Base-by-base conservation (phyloP, 2,888 invertebrate genomes). In the Lasioglossum oenotherae region DNA sequence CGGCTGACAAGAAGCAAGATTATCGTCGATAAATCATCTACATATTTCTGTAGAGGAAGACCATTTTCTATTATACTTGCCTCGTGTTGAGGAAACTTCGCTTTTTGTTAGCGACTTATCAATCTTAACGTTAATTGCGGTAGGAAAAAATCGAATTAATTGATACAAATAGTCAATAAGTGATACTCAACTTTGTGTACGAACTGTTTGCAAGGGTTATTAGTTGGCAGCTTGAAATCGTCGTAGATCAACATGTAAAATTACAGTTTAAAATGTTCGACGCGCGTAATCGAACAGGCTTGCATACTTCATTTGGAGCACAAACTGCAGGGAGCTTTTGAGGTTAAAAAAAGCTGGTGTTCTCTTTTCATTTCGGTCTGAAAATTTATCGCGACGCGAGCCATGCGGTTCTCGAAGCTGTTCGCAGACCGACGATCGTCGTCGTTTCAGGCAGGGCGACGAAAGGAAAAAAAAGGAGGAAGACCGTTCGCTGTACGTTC, bases 21-120 rank as follows among this genome's bases (percentile, higher is more conserved):
- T 79, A 74, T 78, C 77, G 38, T 35, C 85, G 74, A 86, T 86
- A 86, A 86, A 86, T 86, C 85, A 81, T 75, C n/a, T 72, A 72
- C 76, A 78, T 71, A 41, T 71, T n/a, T n/a, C 41, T 41, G 12
- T 35, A 4, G 67, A 35, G 19, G 67, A 6, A 8, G 23, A 38
- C 10, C 19, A 10, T 69, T 35, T 69, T 38, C 69, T 19, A 38
- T 69, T 69, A 10, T 35, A 3, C 6, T 67, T 67, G 31, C 67
- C 35, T 8, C 19, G 35, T 19, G 35, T 1, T 4, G 23, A 35
- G 23, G 38, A 69, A 35, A 23, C 69, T 19, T 38, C 16, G 19
- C 69, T 23, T 69, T 23, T 12, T 19, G 12, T 23, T 3, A 69
- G 4, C 38, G 4, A 69, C 19, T 10, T 10, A 23, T 69, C 4